Conservation (phyloP, 2,888 invertebrate species). For the Gymnosoma rotundatum region DNA sequence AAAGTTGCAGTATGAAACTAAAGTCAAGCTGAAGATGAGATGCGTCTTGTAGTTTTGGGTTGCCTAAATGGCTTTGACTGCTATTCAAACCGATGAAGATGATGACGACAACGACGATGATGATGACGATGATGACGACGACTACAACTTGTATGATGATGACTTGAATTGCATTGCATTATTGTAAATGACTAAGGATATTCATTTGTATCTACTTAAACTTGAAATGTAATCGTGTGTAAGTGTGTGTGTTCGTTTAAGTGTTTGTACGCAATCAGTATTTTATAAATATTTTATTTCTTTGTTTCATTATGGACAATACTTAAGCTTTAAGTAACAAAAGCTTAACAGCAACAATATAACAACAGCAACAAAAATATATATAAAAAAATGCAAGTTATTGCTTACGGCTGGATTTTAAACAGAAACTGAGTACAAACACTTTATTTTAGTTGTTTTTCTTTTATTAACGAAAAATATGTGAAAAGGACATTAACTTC, state of each 20-base stretch:
- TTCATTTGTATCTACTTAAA: slow-evolving; percentile 66
- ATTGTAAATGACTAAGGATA: slow-evolving; percentile 69
- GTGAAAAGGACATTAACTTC: slow-evolving; percentile 21
- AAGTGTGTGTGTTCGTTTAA: slow-evolving; percentile 25
- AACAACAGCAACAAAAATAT: slow-evolving; percentile 2
- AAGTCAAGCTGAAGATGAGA: slow-evolving; percentile 51
- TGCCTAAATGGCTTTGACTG: not conserved
- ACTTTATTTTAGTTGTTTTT: slow-evolving; percentile 52
- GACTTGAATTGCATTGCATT: slow-evolving; percentile 68
- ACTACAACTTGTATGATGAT: slow-evolving; percentile 47
- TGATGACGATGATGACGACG: slow-evolving; percentile 11
- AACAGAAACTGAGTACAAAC: slow-evolving; percentile 61
- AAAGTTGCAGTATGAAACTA: slow-evolving; percentile 49
- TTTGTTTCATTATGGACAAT: slow-evolving; percentile 50
- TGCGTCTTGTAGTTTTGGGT: slow-evolving; percentile 5
- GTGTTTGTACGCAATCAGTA: slow-evolving; percentile 56
- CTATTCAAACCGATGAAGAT: slow-evolving; percentile 29
- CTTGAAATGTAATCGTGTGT: slow-evolving; percentile 38
- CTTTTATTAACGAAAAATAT: slow-evolving; percentile 32
- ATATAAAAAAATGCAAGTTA: slow-evolving; percentile 56
- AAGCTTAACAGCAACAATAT: slow-evolving; percentile 40
- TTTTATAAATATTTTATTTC: slow-evolving; percentile 20
- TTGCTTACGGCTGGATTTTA: slow-evolving; percentile 65
- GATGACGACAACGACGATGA: slow-evolving; percentile 48
- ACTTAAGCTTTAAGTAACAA: slow-evolving; percentile 62